Evolutionary conservation across 2,888 invertebrate genomes (phyloP), one percentile per base, ranked within the genome.

Genomic region (Timandra comae): DNA sequence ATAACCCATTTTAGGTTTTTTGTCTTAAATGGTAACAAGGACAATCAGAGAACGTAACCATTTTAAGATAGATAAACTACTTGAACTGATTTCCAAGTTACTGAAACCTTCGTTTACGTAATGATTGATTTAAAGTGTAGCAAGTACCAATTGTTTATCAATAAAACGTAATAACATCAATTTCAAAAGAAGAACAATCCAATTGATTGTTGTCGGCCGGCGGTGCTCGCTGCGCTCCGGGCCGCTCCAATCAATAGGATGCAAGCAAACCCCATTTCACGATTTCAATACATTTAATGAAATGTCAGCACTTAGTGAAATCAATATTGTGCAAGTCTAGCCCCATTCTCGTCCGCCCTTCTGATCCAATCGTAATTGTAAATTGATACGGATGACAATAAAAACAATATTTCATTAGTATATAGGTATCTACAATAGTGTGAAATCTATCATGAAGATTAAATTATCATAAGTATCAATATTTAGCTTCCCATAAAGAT

Each of bases 271-370:
- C 62, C 76, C 67, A 71, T 75, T 84, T 80, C 84, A 82, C 84
- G 84, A 84, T 81, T 84, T 73, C 81, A 82, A 84, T 84, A 79
- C 73, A 75, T 74, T 74, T 76, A 82, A 81, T 80, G 72, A 82
- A 84, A 84, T 82, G 81, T 78, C 80, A 76, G 82, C 72, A 76
- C 74, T 77, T 71, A 69, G 66, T 73, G 76, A 72, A 77, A 77
- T 71, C 63, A 64, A 66, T 64, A 68, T 80, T 79, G 72, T 69
- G 76, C 57, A 81, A 80, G 56, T 41, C 51, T 46, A 61, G 41
- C 53, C 53, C 49, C 52, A 52, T 55, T 58, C 55, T 56, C 51
- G 56, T 56, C 61, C 56, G 56, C 57, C 54, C 51, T 54, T 43
- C 34, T 50, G 52, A 16, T 16, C 16, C 1, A 16, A 16, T 16